phyloP scores from a whole-genome alignment of 1,140 invertebrate genomes.

The Trichonephila clavata region DNA sequence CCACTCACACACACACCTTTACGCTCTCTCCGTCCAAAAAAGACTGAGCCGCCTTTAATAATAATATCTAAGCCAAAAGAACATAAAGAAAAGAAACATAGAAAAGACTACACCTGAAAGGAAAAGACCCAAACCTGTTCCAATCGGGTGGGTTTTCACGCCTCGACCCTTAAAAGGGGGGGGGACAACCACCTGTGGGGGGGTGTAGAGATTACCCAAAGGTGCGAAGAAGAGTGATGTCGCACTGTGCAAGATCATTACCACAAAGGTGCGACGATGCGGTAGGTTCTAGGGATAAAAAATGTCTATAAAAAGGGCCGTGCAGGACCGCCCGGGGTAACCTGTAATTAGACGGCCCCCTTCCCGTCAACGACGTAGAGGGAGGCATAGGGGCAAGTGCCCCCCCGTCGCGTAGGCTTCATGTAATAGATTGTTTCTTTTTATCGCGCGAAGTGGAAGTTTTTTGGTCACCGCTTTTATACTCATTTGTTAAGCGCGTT shows the following conservation, averaged over 20 bases:
- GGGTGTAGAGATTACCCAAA: constrained; percentile 47
- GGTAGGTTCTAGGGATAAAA: constrained; percentile 68
- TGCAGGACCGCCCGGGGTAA: constrained; percentile 66
- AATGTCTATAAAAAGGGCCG: constrained; percentile 64
- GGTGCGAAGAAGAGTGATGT: constrained; percentile 71
- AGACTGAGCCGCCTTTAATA: constrained; percentile 11
- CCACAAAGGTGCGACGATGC: constrained; percentile 69
- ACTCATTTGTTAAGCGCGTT: not conserved
- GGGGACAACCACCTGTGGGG: not conserved
- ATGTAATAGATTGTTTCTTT: constrained; percentile 70
- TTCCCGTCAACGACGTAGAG: constrained; percentile 64
- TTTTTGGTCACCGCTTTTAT: constrained; percentile 35
- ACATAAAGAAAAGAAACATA: not conserved
- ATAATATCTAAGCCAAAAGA: constrained; percentile 1
- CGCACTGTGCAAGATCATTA: constrained; percentile 65
- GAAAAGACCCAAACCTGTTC: constrained; percentile 58
- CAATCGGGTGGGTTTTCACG: constrained; percentile 33
- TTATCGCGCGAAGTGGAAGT: constrained; percentile 17
- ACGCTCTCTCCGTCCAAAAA: not conserved
- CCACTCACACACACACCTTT: not conserved
- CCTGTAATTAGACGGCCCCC: constrained; percentile 73
- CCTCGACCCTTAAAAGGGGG: constrained; percentile 33
- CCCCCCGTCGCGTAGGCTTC: constrained; percentile 55
- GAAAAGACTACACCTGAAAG: constrained; percentile 44
- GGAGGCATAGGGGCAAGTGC: constrained; percentile 32